Conservation (phyloP, 2,888 invertebrate genomes). For the Drosophila meridiana region DNA sequence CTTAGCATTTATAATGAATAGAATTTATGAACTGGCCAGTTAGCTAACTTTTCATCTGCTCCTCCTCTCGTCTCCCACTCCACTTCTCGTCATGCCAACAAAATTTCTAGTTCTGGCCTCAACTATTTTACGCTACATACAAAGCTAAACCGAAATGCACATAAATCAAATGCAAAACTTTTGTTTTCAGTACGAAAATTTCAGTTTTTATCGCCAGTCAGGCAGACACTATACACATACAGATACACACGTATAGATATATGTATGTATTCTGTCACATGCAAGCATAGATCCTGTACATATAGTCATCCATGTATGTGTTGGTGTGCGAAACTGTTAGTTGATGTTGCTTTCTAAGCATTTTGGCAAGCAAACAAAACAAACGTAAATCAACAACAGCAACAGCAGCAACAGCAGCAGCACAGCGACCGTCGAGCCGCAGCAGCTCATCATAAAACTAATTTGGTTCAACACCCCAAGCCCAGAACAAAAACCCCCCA, state of each 20-base stretch:
- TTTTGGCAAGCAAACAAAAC: constrained; percentile 72
- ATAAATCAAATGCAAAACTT: constrained; percentile 76
- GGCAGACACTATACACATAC: constrained; percentile 50
- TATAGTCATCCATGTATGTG: not conserved
- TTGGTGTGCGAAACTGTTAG: constrained; percentile 54
- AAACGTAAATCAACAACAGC: constrained; percentile 77
- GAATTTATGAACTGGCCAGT: constrained; percentile 64
- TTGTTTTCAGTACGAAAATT: constrained; percentile 67
- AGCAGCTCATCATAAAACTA: constrained; percentile 79
- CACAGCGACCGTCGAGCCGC: constrained; percentile 51
- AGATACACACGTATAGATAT: not conserved
- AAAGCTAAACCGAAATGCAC: constrained; percentile 75
- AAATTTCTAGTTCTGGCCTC: constrained; percentile 22
- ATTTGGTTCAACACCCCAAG: constrained; percentile 59
- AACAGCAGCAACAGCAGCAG: constrained; percentile 30
- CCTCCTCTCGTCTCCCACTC: not conserved
- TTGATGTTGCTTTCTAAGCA: constrained; percentile 75
- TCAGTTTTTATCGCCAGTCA: constrained; percentile 66
- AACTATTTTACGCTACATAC: constrained; percentile 75
- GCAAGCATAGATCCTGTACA: constrained; percentile 20
- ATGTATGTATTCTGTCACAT: constrained; percentile 16
- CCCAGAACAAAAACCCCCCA: not conserved
- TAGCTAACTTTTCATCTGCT: constrained; percentile 35
- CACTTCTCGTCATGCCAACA: not conserved
- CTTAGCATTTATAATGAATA: constrained; percentile 74